These are phyloP conservation scores for Teleopsis dalmanni DNA, from an alignment of 1,140 invertebrate species.

Conservation along the genomic window DNA sequence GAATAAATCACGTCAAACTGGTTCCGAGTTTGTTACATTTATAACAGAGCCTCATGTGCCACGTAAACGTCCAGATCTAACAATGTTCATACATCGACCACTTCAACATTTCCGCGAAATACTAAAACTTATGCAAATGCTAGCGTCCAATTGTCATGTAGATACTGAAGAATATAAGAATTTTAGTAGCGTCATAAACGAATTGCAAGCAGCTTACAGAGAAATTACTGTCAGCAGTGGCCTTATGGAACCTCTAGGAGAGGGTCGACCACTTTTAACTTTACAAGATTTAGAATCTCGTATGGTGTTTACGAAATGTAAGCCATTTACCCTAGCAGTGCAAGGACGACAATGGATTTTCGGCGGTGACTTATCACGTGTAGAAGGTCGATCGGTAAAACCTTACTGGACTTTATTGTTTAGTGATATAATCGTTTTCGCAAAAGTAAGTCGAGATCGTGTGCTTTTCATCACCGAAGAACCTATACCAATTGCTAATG, in stretches of 20 bases:
- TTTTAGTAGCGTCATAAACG: constrained; percentile 38
- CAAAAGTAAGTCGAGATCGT: constrained; percentile 72
- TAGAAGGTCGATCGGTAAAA: constrained; percentile 70
- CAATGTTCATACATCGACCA: constrained; percentile 69
- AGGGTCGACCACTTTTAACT: constrained; percentile 68
- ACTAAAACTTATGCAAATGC: constrained; percentile 48
- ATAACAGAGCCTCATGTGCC: constrained; percentile 70
- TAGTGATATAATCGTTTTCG: constrained; percentile 73
- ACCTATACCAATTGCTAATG: constrained; percentile 64
- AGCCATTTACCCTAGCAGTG: constrained; percentile 73
- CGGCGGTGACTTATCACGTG: constrained; percentile 70
- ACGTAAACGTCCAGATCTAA: constrained; percentile 69
- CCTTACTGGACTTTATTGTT: constrained; percentile 78
- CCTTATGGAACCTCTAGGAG: constrained; percentile 72
- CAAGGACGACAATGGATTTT: constrained; percentile 81
- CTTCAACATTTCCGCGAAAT: constrained; percentile 65
- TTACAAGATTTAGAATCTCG: constrained; percentile 74
- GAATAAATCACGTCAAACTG: constrained; percentile 53
- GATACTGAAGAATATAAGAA: constrained; percentile 44
- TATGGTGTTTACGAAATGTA: constrained; percentile 78
- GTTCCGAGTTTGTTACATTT: constrained; percentile 61
- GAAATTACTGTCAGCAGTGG: constrained; percentile 73
- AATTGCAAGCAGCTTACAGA: constrained; percentile 56
- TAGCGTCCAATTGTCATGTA: constrained; percentile 39
- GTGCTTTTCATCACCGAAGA: constrained; percentile 81